Conservation (phyloP, 2,888 invertebrate genomes). For the Orgyia antiqua region DNA sequence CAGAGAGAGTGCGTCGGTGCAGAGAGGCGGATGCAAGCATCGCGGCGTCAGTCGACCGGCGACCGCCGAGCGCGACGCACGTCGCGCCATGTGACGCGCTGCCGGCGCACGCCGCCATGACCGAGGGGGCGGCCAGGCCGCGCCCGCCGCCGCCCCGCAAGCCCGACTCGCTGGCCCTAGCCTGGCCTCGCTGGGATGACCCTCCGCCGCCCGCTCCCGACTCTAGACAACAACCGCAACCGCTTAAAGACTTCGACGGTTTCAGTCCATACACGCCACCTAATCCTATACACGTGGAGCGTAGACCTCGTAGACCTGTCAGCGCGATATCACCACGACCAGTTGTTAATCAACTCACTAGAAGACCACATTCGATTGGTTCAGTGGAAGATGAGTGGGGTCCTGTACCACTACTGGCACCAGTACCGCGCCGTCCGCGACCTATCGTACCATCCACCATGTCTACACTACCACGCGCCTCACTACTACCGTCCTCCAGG, state of each 20-base stretch:
- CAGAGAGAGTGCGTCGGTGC: constrained; percentile 40
- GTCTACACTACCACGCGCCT: constrained; percentile 64
- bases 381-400: constrained; percentile 64
- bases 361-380: constrained; percentile 82
- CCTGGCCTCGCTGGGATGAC: constrained; percentile 66
- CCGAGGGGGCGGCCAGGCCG: constrained; percentile 70
- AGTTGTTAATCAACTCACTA: constrained; percentile 41
- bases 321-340: constrained; percentile 73
- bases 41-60: constrained; percentile 48
- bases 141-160: constrained; percentile 74
- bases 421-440: constrained; percentile 74
- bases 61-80: constrained; percentile 51
- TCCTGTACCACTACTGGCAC: constrained; percentile 70
- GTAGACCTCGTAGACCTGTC: constrained; percentile 67
- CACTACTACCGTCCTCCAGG: constrained; percentile 77
- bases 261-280: constrained; percentile 79
- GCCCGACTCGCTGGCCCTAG: constrained; percentile 60
- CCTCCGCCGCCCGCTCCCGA: constrained; percentile 74
- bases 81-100: constrained; percentile 43
- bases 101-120: constrained; percentile 59
- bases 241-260: constrained; percentile 54
- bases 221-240: constrained; percentile 26
- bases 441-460: constrained; percentile 64
- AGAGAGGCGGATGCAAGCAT: constrained; percentile 31
- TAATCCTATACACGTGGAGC: constrained; percentile 50